These are phyloP conservation scores for Spodoptera exigua DNA, from an alignment of 2,888 invertebrate species.

Conservation along the genomic window DNA sequence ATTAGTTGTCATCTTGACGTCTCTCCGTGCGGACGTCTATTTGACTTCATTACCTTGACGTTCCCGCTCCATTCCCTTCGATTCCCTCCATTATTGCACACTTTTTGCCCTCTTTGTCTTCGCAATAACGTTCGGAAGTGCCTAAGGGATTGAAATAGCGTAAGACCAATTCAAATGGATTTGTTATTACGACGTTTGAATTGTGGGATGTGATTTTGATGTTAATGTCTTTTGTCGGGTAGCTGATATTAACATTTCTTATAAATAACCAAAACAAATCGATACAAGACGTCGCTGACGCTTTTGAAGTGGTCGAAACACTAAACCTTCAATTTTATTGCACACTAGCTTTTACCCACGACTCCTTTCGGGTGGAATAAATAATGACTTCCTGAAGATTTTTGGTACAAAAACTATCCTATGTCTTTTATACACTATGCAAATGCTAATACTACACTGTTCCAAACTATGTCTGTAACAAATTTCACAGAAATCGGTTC, in stretches of 20 bases:
- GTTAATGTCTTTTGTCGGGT: not conserved
- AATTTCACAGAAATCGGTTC: too few relatives aligned
- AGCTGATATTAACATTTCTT: not conserved
- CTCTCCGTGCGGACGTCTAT: constrained; percentile 35
- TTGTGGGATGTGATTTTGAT: not conserved
- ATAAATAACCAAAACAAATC: too few relatives aligned
- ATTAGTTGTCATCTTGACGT: constrained; percentile 39
- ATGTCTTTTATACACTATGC: too few relatives aligned
- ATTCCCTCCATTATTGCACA: constrained; percentile 34
- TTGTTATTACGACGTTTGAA: constrained; percentile 7
- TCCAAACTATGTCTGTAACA: too few relatives aligned
- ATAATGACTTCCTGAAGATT: too few relatives aligned
- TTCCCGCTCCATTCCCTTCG: constrained; percentile 27
- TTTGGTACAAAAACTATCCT: too few relatives aligned
- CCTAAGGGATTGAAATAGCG: constrained; percentile 29
- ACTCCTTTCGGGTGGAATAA: too few relatives aligned
- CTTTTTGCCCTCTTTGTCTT: constrained; percentile 29
- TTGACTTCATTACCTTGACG: constrained; percentile 49
- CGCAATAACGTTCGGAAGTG: constrained; percentile 31
- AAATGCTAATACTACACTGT: too few relatives aligned
- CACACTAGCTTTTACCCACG: too few relatives aligned
- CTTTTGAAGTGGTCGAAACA: too few relatives aligned
- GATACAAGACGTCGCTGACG: too few relatives aligned
- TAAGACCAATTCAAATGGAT: constrained; percentile 35
- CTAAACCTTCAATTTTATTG: too few relatives aligned